A percentile compares a stretch with the other conserved stretches of the same genome.
Conservation (phyloP, 2,888 invertebrate species). For the Epistrophe grossulariae region DNA sequence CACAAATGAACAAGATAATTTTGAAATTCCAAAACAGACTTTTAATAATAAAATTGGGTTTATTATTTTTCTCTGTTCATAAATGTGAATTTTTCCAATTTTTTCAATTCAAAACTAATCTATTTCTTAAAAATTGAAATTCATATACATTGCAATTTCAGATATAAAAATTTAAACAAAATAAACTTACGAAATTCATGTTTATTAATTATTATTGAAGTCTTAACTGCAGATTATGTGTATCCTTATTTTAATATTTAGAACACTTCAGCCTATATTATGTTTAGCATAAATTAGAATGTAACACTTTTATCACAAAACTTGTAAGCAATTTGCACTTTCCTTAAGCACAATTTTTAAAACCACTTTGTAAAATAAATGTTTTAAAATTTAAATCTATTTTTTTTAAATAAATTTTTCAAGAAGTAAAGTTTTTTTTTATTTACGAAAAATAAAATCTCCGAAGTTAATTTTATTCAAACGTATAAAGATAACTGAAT, state of each 20-base stretch:
- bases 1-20: too few species aligned
- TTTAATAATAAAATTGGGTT: too few species aligned
- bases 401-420: not conserved
- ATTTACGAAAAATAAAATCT: not conserved
- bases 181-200: conserved; percentile 27
- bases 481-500: not conserved
- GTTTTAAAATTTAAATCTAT: not conserved
- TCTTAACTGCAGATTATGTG: not conserved
- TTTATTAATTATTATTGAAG: conserved; percentile 11
- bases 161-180: not conserved
- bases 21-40: too few species aligned
- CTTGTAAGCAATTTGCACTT: conserved; percentile 1
- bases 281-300: not conserved
- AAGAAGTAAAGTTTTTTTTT: not conserved
- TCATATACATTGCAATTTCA: too few species aligned
- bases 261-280: not conserved
- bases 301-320: conserved; percentile 26
- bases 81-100: too few species aligned
- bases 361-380: not conserved
- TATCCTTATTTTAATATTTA: conserved; percentile 20
- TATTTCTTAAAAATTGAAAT: too few species aligned
- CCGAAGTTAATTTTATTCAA: conserved; percentile 7
- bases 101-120: too few species aligned
- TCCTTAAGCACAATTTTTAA: not conserved
- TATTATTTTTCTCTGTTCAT: too few species aligned